Percentiles rank a stretch among this genome's conserved stretches.
phyloP scores from a whole-genome alignment of 2,113 vertebrate species.

The Rhizomys pruinosus region DNA sequence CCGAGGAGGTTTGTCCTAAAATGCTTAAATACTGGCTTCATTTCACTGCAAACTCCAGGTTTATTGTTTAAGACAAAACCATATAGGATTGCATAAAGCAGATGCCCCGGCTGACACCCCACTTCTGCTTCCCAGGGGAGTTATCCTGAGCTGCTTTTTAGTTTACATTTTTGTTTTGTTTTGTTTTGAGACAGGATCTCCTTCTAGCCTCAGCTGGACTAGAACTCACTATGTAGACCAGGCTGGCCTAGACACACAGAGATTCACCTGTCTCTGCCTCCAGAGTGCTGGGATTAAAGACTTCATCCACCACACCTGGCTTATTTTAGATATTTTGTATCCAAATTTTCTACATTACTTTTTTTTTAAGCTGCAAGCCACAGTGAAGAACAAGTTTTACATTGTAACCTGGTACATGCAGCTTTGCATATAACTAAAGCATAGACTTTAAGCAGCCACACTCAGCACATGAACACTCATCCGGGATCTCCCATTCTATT shows the following conservation, averaged over 20 bases:
- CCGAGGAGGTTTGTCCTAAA: constrained; percentile 33
- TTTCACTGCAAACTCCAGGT: constrained; percentile 15
- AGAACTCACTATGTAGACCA: too few species aligned
- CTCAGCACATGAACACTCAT: neutral
- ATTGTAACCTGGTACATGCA: fast-evolving
- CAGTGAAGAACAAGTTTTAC: neutral
- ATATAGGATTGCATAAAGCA: neutral
- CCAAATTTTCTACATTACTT: neutral
- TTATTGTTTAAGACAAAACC: constrained; percentile 4
- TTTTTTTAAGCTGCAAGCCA: neutral
- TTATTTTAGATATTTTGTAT: constrained; percentile 15
- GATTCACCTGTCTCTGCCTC: too few species aligned
- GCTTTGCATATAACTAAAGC: neutral
- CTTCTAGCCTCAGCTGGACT: too few species aligned
- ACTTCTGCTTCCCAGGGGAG: neutral
- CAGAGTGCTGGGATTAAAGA: too few species aligned
- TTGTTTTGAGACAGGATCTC: too few species aligned
- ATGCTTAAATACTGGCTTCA: constrained; percentile 49
- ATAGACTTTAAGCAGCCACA: neutral
- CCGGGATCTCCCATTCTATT: neutral
- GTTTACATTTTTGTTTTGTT: constrained; percentile 13
- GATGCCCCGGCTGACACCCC: neutral
- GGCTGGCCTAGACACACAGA: too few species aligned
- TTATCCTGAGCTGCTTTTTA: neutral
- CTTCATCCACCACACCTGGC: neutral